phyloP scores from a whole-genome alignment of 2,113 vertebrate species.

The Struthio camelus region DNA sequence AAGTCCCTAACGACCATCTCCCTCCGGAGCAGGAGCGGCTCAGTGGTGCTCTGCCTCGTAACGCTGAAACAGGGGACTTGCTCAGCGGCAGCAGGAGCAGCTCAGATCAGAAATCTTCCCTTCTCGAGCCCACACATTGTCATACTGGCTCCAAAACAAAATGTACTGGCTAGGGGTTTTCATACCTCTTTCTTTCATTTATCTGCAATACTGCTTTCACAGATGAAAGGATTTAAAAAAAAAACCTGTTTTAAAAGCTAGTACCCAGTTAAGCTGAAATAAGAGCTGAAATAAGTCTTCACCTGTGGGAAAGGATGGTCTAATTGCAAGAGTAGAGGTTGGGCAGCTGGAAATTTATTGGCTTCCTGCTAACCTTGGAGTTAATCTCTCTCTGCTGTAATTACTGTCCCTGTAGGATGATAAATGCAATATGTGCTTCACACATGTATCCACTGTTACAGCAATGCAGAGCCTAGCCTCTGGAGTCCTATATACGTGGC shows the following conservation, averaged over 20 bases:
- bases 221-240: background rate
- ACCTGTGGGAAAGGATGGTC: background rate
- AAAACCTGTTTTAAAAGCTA: background rate
- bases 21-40: background rate
- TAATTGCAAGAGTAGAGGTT: background rate
- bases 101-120: background rate
- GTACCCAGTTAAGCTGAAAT: background rate
- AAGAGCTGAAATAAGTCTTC: background rate
- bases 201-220: background rate
- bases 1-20: background rate
- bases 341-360: background rate
- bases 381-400: background rate
- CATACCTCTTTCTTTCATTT: background rate
- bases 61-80: background rate
- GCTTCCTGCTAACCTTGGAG: background rate
- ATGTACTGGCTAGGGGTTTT: background rate
- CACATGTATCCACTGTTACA: fast-evolving
- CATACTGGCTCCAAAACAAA: background rate
- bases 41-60: fast-evolving
- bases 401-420: background rate
- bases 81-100: background rate
- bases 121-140: background rate
- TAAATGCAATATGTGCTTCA: background rate
- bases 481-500: background rate
- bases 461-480: no score